Percentiles rank a stretch among this genome's conserved stretches.
Evolutionary conservation across 2,113 vertebrate genomes (phyloP).

Genomic region (Stercorarius parasiticus): DNA sequence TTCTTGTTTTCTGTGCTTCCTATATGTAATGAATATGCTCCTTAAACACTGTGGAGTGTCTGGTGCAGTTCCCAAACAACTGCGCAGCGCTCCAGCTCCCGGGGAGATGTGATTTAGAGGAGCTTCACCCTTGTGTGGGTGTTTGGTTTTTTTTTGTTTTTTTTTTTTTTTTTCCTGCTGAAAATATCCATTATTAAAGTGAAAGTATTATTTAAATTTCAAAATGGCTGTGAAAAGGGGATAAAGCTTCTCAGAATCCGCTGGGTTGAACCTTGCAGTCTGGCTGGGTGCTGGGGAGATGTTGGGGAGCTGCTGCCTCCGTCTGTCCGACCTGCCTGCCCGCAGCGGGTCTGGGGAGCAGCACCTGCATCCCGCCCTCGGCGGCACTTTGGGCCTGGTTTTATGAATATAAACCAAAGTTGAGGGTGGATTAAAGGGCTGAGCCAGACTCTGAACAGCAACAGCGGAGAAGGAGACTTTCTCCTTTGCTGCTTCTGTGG

Average conservation of each 20-base stretch:
- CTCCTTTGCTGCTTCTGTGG: neutral
- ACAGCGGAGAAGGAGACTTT: neutral
- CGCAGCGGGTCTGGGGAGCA: accelerated
- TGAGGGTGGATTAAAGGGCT: neutral
- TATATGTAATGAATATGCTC: neutral
- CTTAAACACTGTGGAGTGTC: neutral
- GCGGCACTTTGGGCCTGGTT: neutral
- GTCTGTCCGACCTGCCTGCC: neutral
- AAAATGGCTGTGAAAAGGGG: neutral
- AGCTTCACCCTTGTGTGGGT: neutral
- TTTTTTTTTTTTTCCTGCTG: neutral
- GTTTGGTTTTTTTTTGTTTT: no score
- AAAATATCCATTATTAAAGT: accelerated
- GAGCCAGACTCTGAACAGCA: neutral
- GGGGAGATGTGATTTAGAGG: neutral
- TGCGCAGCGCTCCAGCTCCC: neutral
- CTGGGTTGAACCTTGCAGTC: neutral
- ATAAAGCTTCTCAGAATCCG: neutral
- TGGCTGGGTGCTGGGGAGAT: neutral
- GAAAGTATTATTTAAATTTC: neutral
- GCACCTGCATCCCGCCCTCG: neutral
- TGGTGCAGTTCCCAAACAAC: neutral
- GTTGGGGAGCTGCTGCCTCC: neutral
- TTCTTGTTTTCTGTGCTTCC: neutral
- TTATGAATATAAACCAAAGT: neutral